These are phyloP conservation scores for Nebria salina DNA, from an alignment of 2,888 invertebrate species.

Conservation along the genomic window DNA sequence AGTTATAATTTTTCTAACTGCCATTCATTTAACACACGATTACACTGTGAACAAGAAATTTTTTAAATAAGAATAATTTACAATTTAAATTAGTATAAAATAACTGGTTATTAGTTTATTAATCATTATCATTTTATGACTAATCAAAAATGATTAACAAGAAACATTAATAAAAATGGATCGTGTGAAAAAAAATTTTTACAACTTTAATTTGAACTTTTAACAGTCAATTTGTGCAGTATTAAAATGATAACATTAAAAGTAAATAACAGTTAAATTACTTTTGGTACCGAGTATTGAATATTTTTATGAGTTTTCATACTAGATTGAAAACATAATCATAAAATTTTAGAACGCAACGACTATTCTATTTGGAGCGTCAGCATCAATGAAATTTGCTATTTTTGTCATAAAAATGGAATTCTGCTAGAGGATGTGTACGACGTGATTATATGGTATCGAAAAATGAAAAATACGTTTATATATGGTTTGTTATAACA, in stretches of 20 bases:
- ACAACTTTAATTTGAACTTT: neutral
- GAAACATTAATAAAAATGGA: neutral
- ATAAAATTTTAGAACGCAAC: neutral
- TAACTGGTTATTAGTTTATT: neutral
- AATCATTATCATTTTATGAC: neutral
- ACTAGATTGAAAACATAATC: constrained; percentile 1
- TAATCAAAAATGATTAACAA: neutral
- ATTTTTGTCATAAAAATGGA: neutral
- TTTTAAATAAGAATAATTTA: neutral
- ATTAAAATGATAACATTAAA: neutral
- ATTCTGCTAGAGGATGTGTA: neutral
- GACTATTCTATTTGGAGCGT: neutral
- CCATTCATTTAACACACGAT: neutral
- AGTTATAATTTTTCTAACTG: neutral
- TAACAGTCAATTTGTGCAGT: neutral
- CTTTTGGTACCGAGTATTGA: neutral
- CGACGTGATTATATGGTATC: neutral
- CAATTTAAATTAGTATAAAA: neutral
- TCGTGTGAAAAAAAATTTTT: neutral
- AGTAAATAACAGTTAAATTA: neutral
- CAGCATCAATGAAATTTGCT: neutral
- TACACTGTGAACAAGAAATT: neutral
- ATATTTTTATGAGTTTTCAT: neutral
- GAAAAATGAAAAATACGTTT: neutral
- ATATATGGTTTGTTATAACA: neutral